A percentile compares a stretch with the other conserved stretches of the same genome.
These are phyloP conservation scores for Armadillidium nasatum DNA, from an alignment of 1,140 invertebrate species.

Conservation along the genomic window DNA sequence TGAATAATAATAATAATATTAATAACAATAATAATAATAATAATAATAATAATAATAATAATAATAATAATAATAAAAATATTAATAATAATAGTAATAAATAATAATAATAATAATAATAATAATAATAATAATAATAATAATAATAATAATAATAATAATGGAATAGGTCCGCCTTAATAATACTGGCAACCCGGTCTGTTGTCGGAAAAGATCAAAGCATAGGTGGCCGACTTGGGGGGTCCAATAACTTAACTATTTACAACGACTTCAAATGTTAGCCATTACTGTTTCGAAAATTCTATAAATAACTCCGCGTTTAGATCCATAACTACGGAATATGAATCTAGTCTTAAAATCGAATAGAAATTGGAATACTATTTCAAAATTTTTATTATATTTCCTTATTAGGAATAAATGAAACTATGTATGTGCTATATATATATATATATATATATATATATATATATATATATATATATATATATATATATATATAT, in stretches of 20 bases:
- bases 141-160: neutral
- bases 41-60: neutral
- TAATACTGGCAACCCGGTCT: neutral
- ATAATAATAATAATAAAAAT: neutral
- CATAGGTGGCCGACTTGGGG: neutral
- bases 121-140: neutral
- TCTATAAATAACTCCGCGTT: neutral
- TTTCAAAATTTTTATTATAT: neutral
- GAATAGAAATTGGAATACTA: neutral
- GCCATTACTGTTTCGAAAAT: neutral
- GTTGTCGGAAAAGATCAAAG: slow-evolving; percentile 7
- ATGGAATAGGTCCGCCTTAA: neutral
- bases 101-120: neutral
- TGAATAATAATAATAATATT: neutral
- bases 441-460: too few species aligned
- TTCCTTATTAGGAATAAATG: too few species aligned
- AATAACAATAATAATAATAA: neutral
- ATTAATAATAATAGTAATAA: neutral
- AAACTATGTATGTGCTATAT: too few species aligned
- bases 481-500: too few species aligned
- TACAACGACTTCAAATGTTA: neutral
- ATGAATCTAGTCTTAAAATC: neutral
- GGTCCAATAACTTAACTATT: neutral
- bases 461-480: too few species aligned
- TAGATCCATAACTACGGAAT: neutral